phyloP scores from a whole-genome alignment of 1,140 invertebrate genomes.

The Leucophenga varia region DNA sequence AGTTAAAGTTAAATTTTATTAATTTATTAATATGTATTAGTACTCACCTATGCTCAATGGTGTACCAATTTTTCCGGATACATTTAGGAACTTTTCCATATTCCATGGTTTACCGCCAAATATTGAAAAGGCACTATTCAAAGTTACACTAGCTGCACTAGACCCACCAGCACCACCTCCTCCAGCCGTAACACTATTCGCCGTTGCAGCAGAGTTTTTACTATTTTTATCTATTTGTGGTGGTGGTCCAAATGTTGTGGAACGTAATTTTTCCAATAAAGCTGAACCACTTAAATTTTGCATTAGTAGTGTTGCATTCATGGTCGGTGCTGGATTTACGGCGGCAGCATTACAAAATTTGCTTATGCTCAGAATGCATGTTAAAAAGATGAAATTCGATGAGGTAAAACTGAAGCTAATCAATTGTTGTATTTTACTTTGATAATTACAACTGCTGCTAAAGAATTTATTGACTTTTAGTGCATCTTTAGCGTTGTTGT shows the following conservation, averaged over 20 bases:
- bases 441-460: slow-evolving; percentile 41
- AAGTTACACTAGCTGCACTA: slow-evolving; percentile 15
- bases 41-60: slow-evolving; percentile 39
- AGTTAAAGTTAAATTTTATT: too few species aligned
- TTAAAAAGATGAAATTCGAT: slow-evolving; percentile 42
- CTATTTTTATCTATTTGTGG: slow-evolving; percentile 26
- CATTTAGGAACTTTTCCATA: slow-evolving; percentile 31
- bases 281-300: slow-evolving; percentile 33
- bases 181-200: slow-evolving; percentile 28
- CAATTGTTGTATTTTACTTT: slow-evolving; percentile 45
- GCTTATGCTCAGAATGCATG: slow-evolving; percentile 43
- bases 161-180: slow-evolving; percentile 17
- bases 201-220: slow-evolving; percentile 30
- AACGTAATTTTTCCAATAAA: slow-evolving; percentile 31
- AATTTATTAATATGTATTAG: too few species aligned
- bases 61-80: slow-evolving; percentile 33
- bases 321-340: slow-evolving; percentile 34
- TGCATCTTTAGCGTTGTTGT: slow-evolving; percentile 2
- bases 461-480: slow-evolving; percentile 28
- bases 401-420: slow-evolving; percentile 51
- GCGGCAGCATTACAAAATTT: slow-evolving; percentile 46
- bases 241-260: slow-evolving; percentile 35
- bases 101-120: too few species aligned
- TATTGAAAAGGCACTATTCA: slow-evolving; percentile 27
- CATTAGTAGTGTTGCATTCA: slow-evolving; percentile 32